Evolutionary conservation across 2,797 vertebrate species (phyloP).

Genomic region (Prionace glauca): DNA sequence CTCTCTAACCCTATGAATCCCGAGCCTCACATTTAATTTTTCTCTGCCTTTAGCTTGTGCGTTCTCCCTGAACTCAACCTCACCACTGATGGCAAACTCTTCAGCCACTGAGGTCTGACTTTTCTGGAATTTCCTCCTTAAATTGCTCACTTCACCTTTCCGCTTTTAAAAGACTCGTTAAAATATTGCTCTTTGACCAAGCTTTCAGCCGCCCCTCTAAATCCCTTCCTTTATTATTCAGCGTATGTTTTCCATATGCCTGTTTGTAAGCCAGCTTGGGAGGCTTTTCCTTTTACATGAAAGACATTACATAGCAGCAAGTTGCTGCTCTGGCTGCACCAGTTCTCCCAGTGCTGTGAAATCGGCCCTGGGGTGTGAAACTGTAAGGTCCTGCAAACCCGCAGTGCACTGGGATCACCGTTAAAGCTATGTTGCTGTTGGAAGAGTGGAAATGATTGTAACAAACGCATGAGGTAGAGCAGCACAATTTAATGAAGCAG

Average conservation of each 20-base stretch:
- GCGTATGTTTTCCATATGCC: constrained; percentile 4
- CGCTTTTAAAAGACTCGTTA: not conserved
- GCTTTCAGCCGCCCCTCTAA: not conserved
- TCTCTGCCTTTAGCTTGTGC: not conserved
- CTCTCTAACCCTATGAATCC: not conserved
- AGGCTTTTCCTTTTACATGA: not conserved
- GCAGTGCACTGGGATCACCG: not conserved
- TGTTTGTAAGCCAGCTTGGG: not conserved
- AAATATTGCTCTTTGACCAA: not conserved
- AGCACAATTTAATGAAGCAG: not conserved
- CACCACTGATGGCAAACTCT: not conserved
- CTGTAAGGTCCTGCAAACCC: not conserved
- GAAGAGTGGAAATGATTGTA: not conserved
- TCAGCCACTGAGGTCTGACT: not conserved
- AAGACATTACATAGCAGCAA: not conserved
- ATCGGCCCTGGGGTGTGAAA: not conserved
- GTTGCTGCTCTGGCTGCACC: not conserved
- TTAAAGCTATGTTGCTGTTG: not conserved
- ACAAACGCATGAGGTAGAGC: not conserved
- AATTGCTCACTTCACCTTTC: not conserved
- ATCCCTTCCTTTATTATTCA: not conserved
- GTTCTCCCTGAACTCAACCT: not conserved
- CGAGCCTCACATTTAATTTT: not conserved
- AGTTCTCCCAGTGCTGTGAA: not conserved
- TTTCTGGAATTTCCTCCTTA: not conserved